Percentiles rank a stretch among this genome's conserved stretches.
phyloP scores from a whole-genome alignment of 2,888 invertebrate genomes.

The Callyntrura sp. region DNA sequence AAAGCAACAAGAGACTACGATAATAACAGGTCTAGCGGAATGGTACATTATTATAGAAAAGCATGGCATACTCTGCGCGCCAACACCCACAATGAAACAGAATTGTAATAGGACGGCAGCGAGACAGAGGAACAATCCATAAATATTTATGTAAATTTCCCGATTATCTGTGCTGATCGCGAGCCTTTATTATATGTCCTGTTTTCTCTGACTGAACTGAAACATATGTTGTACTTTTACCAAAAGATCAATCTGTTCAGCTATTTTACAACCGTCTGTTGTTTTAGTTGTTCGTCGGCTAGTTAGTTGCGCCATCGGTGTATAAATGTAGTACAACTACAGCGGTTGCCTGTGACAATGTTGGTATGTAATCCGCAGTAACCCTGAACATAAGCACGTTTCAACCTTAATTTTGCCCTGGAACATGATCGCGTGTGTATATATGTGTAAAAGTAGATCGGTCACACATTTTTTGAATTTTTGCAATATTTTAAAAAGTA shows the following conservation, averaged over 20 bases:
- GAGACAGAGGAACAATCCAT: slow-evolving; percentile 49
- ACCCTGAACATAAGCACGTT: too few species aligned
- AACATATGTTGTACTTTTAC: slow-evolving; percentile 56
- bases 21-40: neutral
- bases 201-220: slow-evolving; percentile 17
- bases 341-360: too few species aligned
- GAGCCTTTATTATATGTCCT: slow-evolving; percentile 55
- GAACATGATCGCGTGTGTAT: too few species aligned
- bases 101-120: neutral
- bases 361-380: too few species aligned
- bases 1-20: neutral
- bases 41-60: slow-evolving; percentile 14
- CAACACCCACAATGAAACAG: neutral
- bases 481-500: neutral
- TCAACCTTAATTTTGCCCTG: too few species aligned
- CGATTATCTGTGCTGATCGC: slow-evolving; percentile 70
- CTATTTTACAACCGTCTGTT: slow-evolving; percentile 31
- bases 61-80: neutral
- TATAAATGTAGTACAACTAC: too few species aligned
- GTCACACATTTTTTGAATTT: too few species aligned
- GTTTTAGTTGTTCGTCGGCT: neutral
- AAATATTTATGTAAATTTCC: slow-evolving; percentile 78
- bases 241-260: slow-evolving; percentile 45
- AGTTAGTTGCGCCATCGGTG: too few species aligned
- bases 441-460: too few species aligned